Percentiles rank a stretch among this genome's conserved stretches.
These are phyloP conservation scores for Sebastolobus alascanus DNA, from an alignment of 2,797 vertebrate species.

Conservation along the genomic window DNA sequence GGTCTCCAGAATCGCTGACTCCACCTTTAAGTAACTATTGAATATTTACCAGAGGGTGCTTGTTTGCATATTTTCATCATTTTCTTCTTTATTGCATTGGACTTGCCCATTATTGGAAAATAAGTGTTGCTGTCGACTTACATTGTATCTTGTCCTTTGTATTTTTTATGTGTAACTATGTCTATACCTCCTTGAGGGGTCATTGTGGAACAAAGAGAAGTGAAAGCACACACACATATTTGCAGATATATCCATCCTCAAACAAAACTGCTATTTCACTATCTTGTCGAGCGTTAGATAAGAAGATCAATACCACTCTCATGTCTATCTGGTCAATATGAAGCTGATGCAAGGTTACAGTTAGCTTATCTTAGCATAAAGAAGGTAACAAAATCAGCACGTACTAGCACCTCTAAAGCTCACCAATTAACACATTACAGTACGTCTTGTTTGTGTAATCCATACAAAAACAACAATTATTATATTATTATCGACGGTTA, in stretches of 20 bases:
- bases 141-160: background rate
- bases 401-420: background rate
- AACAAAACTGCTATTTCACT: background rate
- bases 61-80: background rate
- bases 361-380: background rate
- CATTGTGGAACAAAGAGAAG: background rate
- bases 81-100: background rate
- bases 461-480: background rate
- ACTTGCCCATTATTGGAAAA: background rate
- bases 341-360: background rate
- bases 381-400: background rate
- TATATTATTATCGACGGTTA: background rate
- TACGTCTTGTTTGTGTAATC: background rate
- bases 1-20: background rate
- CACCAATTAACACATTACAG: background rate
- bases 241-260: background rate
- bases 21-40: background rate
- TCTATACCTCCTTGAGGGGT: background rate
- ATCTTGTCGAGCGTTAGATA: background rate
- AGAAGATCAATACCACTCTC: background rate
- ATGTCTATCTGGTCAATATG: background rate
- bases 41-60: background rate
- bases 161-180: background rate
- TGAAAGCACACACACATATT: background rate
- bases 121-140: background rate